Base-by-base conservation (phyloP, 2,113 vertebrate genomes). In the Gallinago undulata region DNA sequence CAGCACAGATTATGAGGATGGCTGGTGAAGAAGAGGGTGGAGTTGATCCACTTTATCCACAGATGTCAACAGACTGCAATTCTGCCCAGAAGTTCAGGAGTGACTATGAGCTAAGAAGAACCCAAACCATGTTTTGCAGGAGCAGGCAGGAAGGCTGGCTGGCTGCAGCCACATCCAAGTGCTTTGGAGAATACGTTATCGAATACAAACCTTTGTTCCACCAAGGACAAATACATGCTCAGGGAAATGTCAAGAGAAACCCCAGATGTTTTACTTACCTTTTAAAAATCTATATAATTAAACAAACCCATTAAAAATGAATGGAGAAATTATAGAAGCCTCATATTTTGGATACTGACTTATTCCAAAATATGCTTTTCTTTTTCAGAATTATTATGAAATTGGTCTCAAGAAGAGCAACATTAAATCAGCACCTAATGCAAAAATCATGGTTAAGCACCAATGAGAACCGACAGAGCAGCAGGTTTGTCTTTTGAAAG, bases 261-360 rank as follows among this genome's bases (percentile, higher is more conserved):
- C 57, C 73, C 86, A 82, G 64, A 89, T 89, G 89, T 60, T 75
- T 89, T 72, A 89, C 53, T 78, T 63, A 80, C 68, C 60, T 95
- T 92, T 72, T 16, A 59, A 91, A 91, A 87, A 87, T 11, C 30
- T 37, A 7, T 19, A 56, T 27, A 51, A 57, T 56, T 72, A 89
- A 51, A 81, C 43, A 78, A 78, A 87, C 35, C 27, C 19, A 72
- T 50, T 84, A n/a, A 89, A 85, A 96, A 23, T 0, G 1, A 92
- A 73, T 6, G 23, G 22, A 0, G 2, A 56, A 95, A 87, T 0
- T 1, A 89, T 0, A 79, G 57, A 91, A 94, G 79, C 24, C 8
- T 31, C 2, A 0, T 84, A 43, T 79, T 92, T 64, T 60, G 77
- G 64, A 60, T 64, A 64, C 6, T 48, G 48, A 60, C 30, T 81